phyloP scores from a whole-genome alignment of 1,140 invertebrate species.

The Drosophila athabasca region DNA sequence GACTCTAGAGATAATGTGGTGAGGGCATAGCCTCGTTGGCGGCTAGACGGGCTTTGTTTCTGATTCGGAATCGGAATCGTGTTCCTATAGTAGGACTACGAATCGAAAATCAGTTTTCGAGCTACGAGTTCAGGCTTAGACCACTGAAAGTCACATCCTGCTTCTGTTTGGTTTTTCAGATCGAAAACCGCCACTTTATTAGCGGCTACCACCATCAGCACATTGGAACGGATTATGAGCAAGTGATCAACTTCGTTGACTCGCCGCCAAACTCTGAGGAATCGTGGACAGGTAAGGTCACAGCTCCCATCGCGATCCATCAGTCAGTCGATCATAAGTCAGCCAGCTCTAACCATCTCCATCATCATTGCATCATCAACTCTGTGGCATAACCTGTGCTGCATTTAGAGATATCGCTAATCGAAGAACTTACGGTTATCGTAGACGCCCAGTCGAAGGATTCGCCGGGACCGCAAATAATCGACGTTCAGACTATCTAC shows the following conservation, averaged over 20 bases:
- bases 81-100: conserved; percentile 9
- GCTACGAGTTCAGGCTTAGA: conserved; percentile 18
- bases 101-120: conserved; percentile 8
- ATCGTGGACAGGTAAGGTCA: conserved; percentile 81
- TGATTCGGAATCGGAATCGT: conserved; percentile 17
- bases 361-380: conserved; percentile 13
- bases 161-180: conserved; percentile 34
- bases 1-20: conserved; percentile 54
- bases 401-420: conserved; percentile 43
- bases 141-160: background rate
- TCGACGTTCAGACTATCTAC: conserved; percentile 83
- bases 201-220: conserved; percentile 82
- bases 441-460: conserved; percentile 78
- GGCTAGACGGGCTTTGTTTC: conserved; percentile 38
- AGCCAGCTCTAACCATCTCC: conserved; percentile 7
- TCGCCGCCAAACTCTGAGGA: conserved; percentile 83
- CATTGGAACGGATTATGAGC: conserved; percentile 82
- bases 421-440: conserved; percentile 50
- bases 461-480: conserved; percentile 81
- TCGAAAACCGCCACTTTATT: conserved; percentile 78
- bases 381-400: background rate
- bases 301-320: background rate
- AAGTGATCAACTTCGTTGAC: conserved; percentile 82
- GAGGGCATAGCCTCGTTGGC: conserved; percentile 49
- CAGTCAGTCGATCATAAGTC: conserved; percentile 20